Base-by-base conservation (phyloP, 2,797 vertebrate species). In the Pseudomugil tenellus region DNA sequence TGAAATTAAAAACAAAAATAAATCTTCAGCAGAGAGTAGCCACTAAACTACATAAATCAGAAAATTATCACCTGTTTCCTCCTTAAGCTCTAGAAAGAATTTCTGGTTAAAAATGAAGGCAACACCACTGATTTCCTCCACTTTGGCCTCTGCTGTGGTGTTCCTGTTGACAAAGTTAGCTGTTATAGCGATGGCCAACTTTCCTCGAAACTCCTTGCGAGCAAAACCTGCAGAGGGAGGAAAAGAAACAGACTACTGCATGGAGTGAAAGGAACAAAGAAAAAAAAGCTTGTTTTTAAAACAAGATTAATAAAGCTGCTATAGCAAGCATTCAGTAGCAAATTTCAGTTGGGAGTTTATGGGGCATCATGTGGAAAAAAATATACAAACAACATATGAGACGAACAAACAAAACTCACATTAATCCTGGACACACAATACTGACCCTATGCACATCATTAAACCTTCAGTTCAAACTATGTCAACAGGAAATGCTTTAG, bases 101-200 rank as follows among this genome's bases (percentile, higher is more conserved):
- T 99, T 99, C 88, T 99, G 98, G 81, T 99, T 99, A 85, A 99
- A 99, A 91, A 99, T 99, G 86, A 98, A 99, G 79, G 98, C 98
- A 76, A 99, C 98, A 0, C 98, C 98, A 1, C 98, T 99, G 65
- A 99, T 99, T 89, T 99, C 98, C 77, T 98, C 98, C 81, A 99
- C 98, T 82, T 96, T 98, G 55, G 97, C 97, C 87, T 99, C 98
- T 0, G 97, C 97, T 0, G 97, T 98, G 17, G 97, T 99, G 89
- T 99, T 98, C 86, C 96, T 95, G 89, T 99, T 99, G 58, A 99
- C 95, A 63, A 99, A 99, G 92, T 99, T 99, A 70, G 98, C 98
- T 0, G 98, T 99, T 87, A 99, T 97, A 6, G 97, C 98, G 28
- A 99, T 99, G 57, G 98, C 98, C 80, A 99, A 77, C 87, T 98